Conservation (phyloP, 2,113 vertebrate genomes). For the Ceratotherium simum region DNA sequence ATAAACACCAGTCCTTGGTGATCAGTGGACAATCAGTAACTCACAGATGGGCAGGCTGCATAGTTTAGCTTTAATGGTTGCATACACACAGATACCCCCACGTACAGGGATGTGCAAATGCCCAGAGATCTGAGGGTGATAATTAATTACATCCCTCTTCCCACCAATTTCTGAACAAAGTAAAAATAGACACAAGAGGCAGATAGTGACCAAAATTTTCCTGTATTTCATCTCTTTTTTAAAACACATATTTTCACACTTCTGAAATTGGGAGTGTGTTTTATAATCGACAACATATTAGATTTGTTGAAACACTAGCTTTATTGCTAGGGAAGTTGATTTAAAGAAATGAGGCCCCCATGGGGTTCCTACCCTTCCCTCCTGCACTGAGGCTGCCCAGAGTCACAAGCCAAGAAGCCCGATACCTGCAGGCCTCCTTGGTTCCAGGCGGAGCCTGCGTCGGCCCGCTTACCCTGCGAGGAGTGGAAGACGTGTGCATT, state of each 20-base stretch:
- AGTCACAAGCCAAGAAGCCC: not conserved
- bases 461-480: not conserved
- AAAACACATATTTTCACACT: constrained; percentile 45
- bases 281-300: not conserved
- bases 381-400: not conserved
- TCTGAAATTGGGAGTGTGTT: constrained; percentile 26
- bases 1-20: not conserved
- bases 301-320: not conserved
- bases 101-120: not conserved
- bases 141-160: constrained; percentile 42
- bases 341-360: not conserved
- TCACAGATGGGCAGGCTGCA: not conserved
- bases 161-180: constrained; percentile 47
- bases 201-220: not conserved
- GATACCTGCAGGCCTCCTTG: not conserved
- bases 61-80: not conserved
- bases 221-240: not conserved
- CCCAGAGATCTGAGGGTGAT: not conserved
- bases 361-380: not conserved
- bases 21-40: not conserved
- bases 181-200: constrained; percentile 29
- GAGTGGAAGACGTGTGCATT: no score
- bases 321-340: not conserved
- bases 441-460: not conserved
- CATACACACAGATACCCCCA: not conserved